Base-by-base conservation (phyloP, 2,113 vertebrate genomes). In the Callospermophilus lateralis region DNA sequence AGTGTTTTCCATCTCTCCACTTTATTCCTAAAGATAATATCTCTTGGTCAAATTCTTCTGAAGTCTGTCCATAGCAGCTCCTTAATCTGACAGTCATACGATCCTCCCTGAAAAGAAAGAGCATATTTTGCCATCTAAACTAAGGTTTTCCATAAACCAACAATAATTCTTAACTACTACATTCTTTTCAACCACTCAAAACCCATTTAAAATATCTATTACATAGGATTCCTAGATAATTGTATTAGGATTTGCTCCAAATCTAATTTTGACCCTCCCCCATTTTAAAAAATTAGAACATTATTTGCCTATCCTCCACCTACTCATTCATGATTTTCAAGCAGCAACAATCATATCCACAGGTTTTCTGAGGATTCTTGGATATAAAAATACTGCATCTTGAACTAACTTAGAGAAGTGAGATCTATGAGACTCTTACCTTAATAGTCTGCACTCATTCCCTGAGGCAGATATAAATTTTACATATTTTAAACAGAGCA, bases 271-370 rank as follows among this genome's bases (percentile, higher is more conserved):
- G 1, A 8, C 28, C 42, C 12, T 13, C 17, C 55, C 32, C 8
- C 42, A 30, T 37, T 51, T 76, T 72, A 10, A 28, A 39, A 37
- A 89, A 85, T 70, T 67, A 53, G 32, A 94, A 73, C 0, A 84
- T 3, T 51, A 51, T 89, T 91, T 70, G 17, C 67, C 63, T 32
- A 34, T 24, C 34, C 86, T 93, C 34, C 1, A 55, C n/a, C 51
- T 86, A 81, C 58, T 78, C 42, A 70, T 37, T 63, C 42, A 16
- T 90, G 61, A 94, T 65, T 73, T 93, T 81, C 73, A 86, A 91
- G 74, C 39, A 89, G 20, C n/a, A 88, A 67, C 37, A 70, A 73
- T 58, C 7, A 2, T 48, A 85, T 51, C 61, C 72, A 17, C 37
- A 63, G 63, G 20, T 68, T 93, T 94, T 84, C 34, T 37, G 24